Evolutionary conservation across 2,888 invertebrate genomes (phyloP).

Genomic region (Bruchidius siliquastri): DNA sequence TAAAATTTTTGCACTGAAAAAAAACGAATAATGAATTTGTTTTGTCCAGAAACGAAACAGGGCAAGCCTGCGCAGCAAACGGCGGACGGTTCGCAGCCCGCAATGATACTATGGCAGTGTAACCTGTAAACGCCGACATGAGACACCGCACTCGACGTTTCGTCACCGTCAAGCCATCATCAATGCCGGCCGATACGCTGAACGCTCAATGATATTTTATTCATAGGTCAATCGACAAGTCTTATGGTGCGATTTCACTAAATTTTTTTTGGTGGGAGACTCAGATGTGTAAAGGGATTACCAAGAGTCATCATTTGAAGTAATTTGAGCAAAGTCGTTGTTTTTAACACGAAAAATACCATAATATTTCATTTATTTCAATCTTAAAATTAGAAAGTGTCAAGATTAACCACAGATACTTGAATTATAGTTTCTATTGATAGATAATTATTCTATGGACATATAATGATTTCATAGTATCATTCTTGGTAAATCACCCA

Average conservation of each 20-base stretch:
- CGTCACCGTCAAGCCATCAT: background rate
- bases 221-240: background rate
- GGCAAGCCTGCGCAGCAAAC: constrained; percentile 72
- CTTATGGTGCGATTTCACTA: background rate
- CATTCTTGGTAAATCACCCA: background rate
- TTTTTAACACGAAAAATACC: no score
- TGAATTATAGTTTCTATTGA: no score
- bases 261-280: background rate
- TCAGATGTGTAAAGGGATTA: background rate
- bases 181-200: constrained; percentile 5
- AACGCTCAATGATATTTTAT: constrained; percentile 3
- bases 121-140: constrained; percentile 65
- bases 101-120: constrained; percentile 95
- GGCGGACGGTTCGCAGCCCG: constrained; percentile 89
- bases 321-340: no score
- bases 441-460: no score
- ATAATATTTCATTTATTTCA: no score
- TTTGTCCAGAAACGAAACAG: constrained; percentile 82
- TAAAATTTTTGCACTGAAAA: no score
- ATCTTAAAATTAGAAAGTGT: no score
- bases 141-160: constrained; percentile 4
- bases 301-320: background rate
- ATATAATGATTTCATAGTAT: no score
- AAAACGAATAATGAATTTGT: background rate
- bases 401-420: no score